Evolutionary conservation across 2,797 vertebrate species (phyloP).

Genomic region (Gobio occitaniae): DNA sequence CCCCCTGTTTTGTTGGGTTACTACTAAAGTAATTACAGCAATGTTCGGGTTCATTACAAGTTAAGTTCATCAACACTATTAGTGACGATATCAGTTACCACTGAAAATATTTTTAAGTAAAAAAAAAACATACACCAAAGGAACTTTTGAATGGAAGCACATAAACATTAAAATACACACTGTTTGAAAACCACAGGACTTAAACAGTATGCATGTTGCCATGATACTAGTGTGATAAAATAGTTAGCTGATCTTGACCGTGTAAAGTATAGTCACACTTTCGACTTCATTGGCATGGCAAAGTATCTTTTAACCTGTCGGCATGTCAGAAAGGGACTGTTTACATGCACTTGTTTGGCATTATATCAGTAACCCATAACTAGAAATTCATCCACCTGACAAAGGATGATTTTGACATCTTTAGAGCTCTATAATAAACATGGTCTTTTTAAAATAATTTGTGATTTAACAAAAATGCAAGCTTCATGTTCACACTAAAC

Average conservation of each 20-base stretch:
- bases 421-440: not conserved
- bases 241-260: not conserved
- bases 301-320: not conserved
- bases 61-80: slow-evolving; percentile 1
- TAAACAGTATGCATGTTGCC: not conserved
- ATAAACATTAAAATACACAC: not conserved
- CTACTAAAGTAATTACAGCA: not conserved
- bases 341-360: not conserved
- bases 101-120: not conserved
- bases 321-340: not conserved
- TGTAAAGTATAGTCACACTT: not conserved
- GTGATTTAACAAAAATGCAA: not conserved
- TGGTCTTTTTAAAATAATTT: not conserved
- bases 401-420: not conserved
- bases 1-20: not conserved
- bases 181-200: not conserved
- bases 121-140: not conserved
- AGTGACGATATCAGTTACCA: not conserved
- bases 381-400: not conserved
- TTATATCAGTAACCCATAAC: not conserved
- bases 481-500: not conserved
- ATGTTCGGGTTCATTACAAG: not conserved
- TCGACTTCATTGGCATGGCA: not conserved
- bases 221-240: not conserved
- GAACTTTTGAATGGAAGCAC: not conserved